phyloP scores from a whole-genome alignment of 2,113 vertebrate species.

The Passer montanus region DNA sequence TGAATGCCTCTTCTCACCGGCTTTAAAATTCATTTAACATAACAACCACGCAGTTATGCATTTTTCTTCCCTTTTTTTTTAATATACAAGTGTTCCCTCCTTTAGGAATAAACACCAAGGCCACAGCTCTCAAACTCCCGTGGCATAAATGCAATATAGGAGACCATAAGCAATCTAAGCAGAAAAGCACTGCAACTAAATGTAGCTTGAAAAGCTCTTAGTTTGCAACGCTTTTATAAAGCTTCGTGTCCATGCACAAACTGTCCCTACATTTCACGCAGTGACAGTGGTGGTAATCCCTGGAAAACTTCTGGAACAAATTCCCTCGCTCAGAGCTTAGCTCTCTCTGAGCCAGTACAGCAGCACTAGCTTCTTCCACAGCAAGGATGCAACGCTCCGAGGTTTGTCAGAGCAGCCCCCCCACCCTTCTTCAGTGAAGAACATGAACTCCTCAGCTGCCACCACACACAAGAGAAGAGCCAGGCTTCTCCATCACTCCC shows the following conservation, averaged over 20 bases:
- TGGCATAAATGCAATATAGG: background rate
- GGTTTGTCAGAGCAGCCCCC: background rate
- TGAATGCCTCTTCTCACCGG: constrained; percentile 47
- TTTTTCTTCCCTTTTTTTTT: background rate
- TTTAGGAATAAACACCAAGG: constrained; percentile 31
- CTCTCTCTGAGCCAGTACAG: background rate
- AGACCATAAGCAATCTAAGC: constrained; percentile 2
- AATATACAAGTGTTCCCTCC: constrained; percentile 8
- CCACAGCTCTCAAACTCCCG: constrained; percentile 14
- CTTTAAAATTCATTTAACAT: constrained; percentile 64
- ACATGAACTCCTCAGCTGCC: background rate
- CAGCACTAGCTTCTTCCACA: background rate
- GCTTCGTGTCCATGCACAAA: background rate
- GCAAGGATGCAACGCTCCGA: background rate
- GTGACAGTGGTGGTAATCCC: background rate
- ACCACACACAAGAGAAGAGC: background rate
- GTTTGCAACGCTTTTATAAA: constrained; percentile 13
- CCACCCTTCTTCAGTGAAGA: background rate
- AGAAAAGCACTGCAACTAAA: constrained; percentile 36
- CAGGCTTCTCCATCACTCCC: background rate
- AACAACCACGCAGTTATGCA: constrained; percentile 34
- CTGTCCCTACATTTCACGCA: background rate
- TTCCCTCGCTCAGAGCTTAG: background rate
- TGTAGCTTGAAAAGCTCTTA: constrained; percentile 39
- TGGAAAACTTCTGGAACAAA: constrained; percentile 39